A percentile compares a stretch with the other conserved stretches of the same genome.
phyloP scores from a whole-genome alignment of 2,888 invertebrate species.

The Leucoptera coffeella region DNA sequence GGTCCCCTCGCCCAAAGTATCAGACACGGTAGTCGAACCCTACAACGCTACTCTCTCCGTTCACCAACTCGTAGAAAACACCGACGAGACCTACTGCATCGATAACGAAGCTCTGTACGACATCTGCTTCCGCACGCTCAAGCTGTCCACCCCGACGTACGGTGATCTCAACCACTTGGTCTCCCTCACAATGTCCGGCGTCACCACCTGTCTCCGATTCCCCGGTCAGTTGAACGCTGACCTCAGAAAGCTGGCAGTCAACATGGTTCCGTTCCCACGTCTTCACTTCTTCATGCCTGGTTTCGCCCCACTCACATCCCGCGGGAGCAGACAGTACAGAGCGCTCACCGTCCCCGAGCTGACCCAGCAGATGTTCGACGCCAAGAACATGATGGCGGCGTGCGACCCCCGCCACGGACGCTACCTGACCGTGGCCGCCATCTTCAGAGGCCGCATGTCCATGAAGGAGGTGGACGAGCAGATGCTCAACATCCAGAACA shows the following conservation, averaged over 20 bases:
- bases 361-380: slow-evolving; percentile 89
- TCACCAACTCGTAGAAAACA: slow-evolving; percentile 83
- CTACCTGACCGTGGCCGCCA: slow-evolving; percentile 86
- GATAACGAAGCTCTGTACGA: slow-evolving; percentile 60
- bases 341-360: slow-evolving; percentile 88
- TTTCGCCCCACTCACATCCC: slow-evolving; percentile 76
- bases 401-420: slow-evolving; percentile 90
- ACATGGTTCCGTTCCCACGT: slow-evolving; percentile 78
- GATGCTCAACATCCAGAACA: slow-evolving; percentile 94
- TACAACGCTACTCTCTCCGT: slow-evolving; percentile 86
- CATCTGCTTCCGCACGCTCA: slow-evolving; percentile 84
- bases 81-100: slow-evolving; percentile 86
- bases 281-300: slow-evolving; percentile 89
- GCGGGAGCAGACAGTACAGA: slow-evolving; percentile 85
- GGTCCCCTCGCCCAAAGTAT: slow-evolving; percentile 81
- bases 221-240: slow-evolving; percentile 95
- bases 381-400: slow-evolving; percentile 96
- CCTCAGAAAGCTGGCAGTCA: slow-evolving; percentile 84
- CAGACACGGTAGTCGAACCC: slow-evolving; percentile 59
- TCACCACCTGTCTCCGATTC: slow-evolving; percentile 75
- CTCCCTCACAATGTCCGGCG: slow-evolving; percentile 81
- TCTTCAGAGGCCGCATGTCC: slow-evolving; percentile 88
- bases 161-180: slow-evolving; percentile 88
- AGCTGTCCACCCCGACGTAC: slow-evolving; percentile 81
- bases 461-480: slow-evolving; percentile 90